These are phyloP conservation scores for Diglossa cyanea DNA, from an alignment of 2,797 vertebrate genomes.

Conservation along the genomic window DNA sequence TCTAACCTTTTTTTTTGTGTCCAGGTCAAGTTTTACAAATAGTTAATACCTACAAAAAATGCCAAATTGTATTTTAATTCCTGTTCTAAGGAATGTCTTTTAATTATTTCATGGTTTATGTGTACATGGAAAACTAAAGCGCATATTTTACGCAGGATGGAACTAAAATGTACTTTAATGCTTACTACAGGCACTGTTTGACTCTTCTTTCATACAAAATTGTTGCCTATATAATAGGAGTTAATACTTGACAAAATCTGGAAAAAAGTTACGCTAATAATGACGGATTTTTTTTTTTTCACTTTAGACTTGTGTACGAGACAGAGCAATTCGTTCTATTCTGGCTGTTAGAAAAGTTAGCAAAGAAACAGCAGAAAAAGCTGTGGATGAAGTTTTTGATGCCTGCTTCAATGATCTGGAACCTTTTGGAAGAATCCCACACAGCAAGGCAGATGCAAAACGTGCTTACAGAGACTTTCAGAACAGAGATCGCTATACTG, in stretches of 20 bases:
- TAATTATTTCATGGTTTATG: background rate
- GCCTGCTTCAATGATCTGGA: conserved; percentile 92
- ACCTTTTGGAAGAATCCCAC: conserved; percentile 94
- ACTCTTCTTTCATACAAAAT: background rate
- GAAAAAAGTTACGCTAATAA: background rate
- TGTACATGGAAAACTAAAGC: background rate
- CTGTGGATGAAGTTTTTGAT: conserved; percentile 92
- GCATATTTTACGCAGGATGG: background rate
- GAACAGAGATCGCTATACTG: conserved; percentile 86
- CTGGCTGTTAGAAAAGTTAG: conserved; percentile 89
- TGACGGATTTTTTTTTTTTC: background rate
- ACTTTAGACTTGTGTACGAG: conserved; percentile 87
- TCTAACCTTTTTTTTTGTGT: background rate
- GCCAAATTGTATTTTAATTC: background rate
- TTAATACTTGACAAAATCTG: background rate
- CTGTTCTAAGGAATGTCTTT: background rate
- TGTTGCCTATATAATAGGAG: fast-evolving
- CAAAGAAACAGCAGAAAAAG: conserved; percentile 84
- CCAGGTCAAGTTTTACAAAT: background rate
- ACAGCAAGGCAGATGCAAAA: conserved; percentile 83
- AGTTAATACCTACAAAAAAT: background rate
- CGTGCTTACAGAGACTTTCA: conserved; percentile 87
- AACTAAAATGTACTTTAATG: background rate
- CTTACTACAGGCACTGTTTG: background rate
- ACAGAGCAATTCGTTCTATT: conserved; percentile 90